These are phyloP conservation scores for Polydesmus complanatus DNA, from an alignment of 2,888 invertebrate species.

Conservation along the genomic window DNA sequence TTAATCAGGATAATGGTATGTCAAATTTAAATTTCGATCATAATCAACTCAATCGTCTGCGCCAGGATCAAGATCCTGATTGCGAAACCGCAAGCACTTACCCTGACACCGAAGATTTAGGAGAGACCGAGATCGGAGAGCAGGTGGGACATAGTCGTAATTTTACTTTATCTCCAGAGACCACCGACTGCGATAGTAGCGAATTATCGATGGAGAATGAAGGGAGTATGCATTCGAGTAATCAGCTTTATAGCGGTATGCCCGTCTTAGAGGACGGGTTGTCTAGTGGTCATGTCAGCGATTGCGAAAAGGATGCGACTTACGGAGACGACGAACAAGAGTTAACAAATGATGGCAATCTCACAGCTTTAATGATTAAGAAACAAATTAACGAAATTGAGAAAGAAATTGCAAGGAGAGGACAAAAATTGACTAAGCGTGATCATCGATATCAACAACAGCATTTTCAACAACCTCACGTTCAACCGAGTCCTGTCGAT, in stretches of 20 bases:
- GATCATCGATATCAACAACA: constrained; percentile 6
- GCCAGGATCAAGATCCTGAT: constrained; percentile 26
- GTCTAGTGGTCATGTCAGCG: constrained; percentile 85
- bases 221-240: constrained; percentile 30
- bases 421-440: constrained; percentile 25
- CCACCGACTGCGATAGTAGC: constrained; percentile 82
- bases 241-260: constrained; percentile 43
- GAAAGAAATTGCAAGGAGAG: constrained; percentile 45
- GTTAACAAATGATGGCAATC: constrained; percentile 51
- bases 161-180: constrained; percentile 80
- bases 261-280: constrained; percentile 87
- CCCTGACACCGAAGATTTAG: constrained; percentile 41
- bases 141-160: constrained; percentile 57
- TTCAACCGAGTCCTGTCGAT: constrained; percentile 13
- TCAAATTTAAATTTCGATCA: constrained; percentile 14
- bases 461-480: constrained; percentile 14
- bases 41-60: not conserved
- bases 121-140: constrained; percentile 38
- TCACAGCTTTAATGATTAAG: constrained; percentile 45
- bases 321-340: constrained; percentile 4
- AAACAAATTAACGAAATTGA: constrained; percentile 60
- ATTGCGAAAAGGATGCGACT: constrained; percentile 46
- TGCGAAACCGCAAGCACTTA: constrained; percentile 30
- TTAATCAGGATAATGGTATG: constrained; percentile 30
- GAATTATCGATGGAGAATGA: constrained; percentile 51